A percentile compares a stretch with the other conserved stretches of the same genome.
Evolutionary conservation across 2,113 vertebrate species (phyloP).

Genomic region (Anoura caudifer): DNA sequence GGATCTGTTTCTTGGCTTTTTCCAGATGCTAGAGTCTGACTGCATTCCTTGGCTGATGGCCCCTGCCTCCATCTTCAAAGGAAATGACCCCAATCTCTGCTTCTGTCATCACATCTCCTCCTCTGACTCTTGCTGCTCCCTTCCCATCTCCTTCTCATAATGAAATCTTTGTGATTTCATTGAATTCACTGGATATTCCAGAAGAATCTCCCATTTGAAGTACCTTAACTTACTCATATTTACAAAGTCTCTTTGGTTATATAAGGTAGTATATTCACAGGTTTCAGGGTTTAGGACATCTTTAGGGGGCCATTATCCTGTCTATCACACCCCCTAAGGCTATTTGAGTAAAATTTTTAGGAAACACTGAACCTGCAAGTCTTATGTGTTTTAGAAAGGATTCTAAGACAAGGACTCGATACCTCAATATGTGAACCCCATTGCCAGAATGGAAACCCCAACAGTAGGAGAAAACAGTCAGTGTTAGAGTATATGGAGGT

Average conservation of each 20-base stretch:
- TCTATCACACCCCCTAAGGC: background rate
- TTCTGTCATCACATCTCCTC: background rate
- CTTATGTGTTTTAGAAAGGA: background rate
- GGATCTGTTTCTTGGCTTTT: background rate
- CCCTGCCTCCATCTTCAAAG: background rate
- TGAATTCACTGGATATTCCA: background rate
- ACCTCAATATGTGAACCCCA: background rate
- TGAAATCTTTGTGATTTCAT: background rate
- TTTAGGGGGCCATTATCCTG: background rate
- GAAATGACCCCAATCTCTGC: background rate
- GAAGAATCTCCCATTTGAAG: background rate
- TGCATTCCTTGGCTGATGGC: background rate
- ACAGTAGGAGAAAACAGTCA: background rate
- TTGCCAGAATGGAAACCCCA: background rate
- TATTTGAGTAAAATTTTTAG: background rate
- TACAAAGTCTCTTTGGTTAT: background rate
- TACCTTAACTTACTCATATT: background rate
- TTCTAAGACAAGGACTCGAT: background rate
- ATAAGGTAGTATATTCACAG: background rate
- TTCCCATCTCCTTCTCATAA: background rate
- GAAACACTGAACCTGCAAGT: background rate
- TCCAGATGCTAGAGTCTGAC: background rate
- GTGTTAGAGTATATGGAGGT: too few species aligned
- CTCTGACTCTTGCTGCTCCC: background rate
- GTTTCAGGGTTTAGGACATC: background rate